Percentiles rank a stretch among this genome's conserved stretches.
phyloP scores from a whole-genome alignment of 2,888 invertebrate species.

The Habroteleia sp. region DNA sequence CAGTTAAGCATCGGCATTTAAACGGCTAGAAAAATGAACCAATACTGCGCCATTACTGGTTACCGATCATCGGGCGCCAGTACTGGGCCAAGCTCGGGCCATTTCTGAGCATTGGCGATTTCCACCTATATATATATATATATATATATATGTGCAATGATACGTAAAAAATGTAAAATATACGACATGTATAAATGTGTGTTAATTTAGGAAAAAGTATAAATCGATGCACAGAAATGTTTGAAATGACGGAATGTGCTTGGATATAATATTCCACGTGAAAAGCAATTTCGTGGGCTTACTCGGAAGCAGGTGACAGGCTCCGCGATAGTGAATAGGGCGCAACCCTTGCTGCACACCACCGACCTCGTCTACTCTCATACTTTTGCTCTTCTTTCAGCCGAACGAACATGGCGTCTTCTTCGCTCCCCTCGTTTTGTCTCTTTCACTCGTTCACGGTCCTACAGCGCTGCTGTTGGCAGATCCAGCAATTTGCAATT shows the following conservation, averaged over 20 bases:
- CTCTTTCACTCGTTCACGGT: constrained; percentile 40
- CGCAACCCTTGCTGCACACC: constrained; percentile 55
- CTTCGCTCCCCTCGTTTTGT: constrained; percentile 56
- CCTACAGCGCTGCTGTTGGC: constrained; percentile 42
- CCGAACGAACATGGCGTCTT: constrained; percentile 49
- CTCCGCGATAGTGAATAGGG: constrained; percentile 59
- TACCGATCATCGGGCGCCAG: too few species aligned
- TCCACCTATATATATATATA: too few species aligned
- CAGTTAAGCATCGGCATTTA: too few species aligned
- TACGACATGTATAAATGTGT: constrained; percentile 27
- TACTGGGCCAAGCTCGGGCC: too few species aligned
- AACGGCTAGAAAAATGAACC: too few species aligned
- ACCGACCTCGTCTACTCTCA: constrained; percentile 42
- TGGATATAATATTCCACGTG: constrained; percentile 62
- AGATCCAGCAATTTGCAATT: constrained; percentile 67
- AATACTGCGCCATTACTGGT: too few species aligned
- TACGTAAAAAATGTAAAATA: constrained; percentile 33
- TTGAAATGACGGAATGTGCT: constrained; percentile 49
- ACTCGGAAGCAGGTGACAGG: constrained; percentile 65
- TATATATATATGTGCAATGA: too few species aligned
- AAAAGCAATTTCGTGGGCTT: constrained; percentile 65
- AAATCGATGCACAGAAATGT: constrained; percentile 55
- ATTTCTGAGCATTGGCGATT: too few species aligned
- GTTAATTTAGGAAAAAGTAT: constrained; percentile 44
- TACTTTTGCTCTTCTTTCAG: constrained; percentile 60